Percentiles rank a stretch among this genome's conserved stretches.
These are phyloP conservation scores for Aphelenchoides avenae DNA, from an alignment of 1,140 invertebrate genomes.

Conservation along the genomic window DNA sequence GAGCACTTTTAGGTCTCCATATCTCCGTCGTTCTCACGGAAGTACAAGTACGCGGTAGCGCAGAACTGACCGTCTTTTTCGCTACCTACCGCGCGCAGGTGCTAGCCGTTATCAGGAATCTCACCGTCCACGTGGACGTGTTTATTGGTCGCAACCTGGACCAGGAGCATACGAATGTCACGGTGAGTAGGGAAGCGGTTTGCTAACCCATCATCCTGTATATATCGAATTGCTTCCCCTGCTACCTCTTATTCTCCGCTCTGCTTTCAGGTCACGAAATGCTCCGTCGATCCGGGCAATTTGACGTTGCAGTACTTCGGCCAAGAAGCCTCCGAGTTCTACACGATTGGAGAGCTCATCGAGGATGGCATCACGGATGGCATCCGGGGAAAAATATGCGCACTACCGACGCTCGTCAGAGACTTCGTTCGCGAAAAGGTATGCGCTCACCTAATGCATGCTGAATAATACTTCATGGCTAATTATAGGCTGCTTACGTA, in stretches of 20 bases:
- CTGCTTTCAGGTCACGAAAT: slow-evolving; percentile 34
- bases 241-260: no score
- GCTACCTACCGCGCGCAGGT: slow-evolving; percentile 38
- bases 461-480: background rate
- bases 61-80: slow-evolving; percentile 36
- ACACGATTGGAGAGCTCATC: slow-evolving; percentile 38
- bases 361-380: slow-evolving; percentile 36
- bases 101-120: slow-evolving; percentile 30
- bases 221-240: no score
- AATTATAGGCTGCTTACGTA: slow-evolving; percentile 25
- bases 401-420: slow-evolving; percentile 35
- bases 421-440: slow-evolving; percentile 42
- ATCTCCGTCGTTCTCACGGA: slow-evolving; percentile 36
- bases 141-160: slow-evolving; percentile 29
- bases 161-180: slow-evolving; percentile 30
- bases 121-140: slow-evolving; percentile 39
- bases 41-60: slow-evolving; percentile 26
- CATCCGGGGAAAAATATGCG: slow-evolving; percentile 47
- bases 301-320: slow-evolving; percentile 39
- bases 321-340: slow-evolving; percentile 37
- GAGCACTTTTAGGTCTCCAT: slow-evolving; percentile 30
- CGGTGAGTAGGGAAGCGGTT: slow-evolving; percentile 9
- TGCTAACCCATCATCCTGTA: background rate
- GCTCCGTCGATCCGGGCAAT: slow-evolving; percentile 37
- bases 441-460: background rate